Conservation (phyloP, 2,797 vertebrate species). For the Tenualosa thibaudeaui region DNA sequence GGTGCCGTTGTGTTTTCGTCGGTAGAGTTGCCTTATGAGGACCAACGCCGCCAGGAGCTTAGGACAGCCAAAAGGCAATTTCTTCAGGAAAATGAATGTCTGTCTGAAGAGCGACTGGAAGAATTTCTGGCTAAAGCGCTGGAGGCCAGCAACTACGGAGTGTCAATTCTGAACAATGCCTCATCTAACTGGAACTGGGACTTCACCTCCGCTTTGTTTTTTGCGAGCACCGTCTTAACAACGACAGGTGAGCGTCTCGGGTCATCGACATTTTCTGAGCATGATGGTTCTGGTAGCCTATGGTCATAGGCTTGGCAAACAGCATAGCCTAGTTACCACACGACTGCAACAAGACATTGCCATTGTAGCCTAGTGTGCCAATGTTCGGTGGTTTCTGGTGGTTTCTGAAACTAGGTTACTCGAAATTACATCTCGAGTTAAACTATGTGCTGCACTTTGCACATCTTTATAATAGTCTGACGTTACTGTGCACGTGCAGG, state of each 20-base stretch:
- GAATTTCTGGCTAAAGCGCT: constrained; percentile 85
- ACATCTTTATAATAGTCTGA: background rate
- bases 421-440: too few relatives aligned
- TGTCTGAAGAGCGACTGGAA: constrained; percentile 87
- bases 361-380: too few relatives aligned
- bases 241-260: constrained; percentile 85
- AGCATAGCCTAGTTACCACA: background rate
- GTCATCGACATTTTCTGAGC: background rate
- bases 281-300: too few relatives aligned
- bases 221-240: constrained; percentile 94
- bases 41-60: constrained; percentile 88
- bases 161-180: constrained; percentile 92
- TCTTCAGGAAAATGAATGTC: constrained; percentile 85
- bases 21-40: constrained; percentile 92
- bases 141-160: constrained; percentile 93
- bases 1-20: constrained; percentile 93
- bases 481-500: too few relatives aligned
- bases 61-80: constrained; percentile 84
- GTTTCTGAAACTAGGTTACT: too few relatives aligned
- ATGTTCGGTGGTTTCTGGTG: too few relatives aligned
- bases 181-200: constrained; percentile 96
- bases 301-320: background rate
- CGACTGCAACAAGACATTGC: too few relatives aligned
- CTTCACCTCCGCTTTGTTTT: constrained; percentile 95
- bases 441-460: background rate